Evolutionary conservation across 2,113 vertebrate species (phyloP), one percentile per base, ranked within the genome.

Genomic region (Todiramphus chloris): DNA sequence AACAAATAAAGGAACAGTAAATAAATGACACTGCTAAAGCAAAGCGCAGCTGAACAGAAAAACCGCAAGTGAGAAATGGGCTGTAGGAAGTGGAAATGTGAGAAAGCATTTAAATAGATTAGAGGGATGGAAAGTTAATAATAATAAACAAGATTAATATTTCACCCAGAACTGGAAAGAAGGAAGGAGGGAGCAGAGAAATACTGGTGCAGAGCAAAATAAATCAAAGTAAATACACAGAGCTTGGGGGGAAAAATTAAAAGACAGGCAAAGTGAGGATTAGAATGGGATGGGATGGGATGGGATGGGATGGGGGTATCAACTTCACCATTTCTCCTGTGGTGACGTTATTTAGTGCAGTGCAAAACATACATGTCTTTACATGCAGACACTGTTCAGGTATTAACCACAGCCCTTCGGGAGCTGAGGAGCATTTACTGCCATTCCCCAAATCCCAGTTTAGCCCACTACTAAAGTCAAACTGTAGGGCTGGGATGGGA

Each of bases 71-170:
- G 95, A 96, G 83, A 90, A 96, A 95, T 96, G 66, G 44, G 60
- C 39, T 64, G 86, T 56, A 25, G 83, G 56, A 84, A 87, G 88
- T 72, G 55, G 56, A 93, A 96, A 92, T 95, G 88, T 51, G 86
- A 89, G 92, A 89, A 92, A 95, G 89, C 95, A 76, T 93, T 95
- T 90, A 94, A 95, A 93, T 56, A 87, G 85, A 90, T 96, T 90
- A 89, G 83, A 56, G 60, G 48, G 37, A 72, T 58, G 76, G 75
- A 67, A 90, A 44, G 76, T 87, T 92, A 83, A 92, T 95, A 94
- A 83, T 75, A 90, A 93, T 83, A 89, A 95, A 92, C 51, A 90
- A 81, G 86, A 89, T 77, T 78, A 93, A 93, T 95, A 92, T 95
- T 93, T 94, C 60, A 90, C 63, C 37, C 50, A 59, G 90, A 53